Evolutionary conservation across 2,113 vertebrate species (phyloP), one percentile per base, ranked within the genome.

Genomic region (Acanthisitta chloris): DNA sequence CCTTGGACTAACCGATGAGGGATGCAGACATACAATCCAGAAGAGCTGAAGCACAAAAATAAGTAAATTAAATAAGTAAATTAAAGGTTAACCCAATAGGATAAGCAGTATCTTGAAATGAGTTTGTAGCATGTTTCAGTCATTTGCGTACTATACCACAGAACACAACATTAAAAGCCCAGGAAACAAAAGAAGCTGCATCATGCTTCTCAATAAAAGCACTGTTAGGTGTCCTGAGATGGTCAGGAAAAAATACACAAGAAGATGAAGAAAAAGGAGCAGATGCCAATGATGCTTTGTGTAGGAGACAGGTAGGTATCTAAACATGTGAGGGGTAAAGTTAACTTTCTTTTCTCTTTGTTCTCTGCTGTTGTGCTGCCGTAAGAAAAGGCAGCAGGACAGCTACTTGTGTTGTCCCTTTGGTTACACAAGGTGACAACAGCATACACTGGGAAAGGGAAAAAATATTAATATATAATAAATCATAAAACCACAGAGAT

Each of bases 241-340:
- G 18, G 17, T 81, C 11, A 54, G 12, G 12, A 38, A 29, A 52
- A 86, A 89, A 33, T 3, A 23, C 14, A n/a, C 2, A 18, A 2
- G 16, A 7, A 34, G 8, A 45, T 13, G 36, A 59, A 52, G n/a
- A n/a, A 70, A 72, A 69, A 49, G 12, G 25, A 76, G 10, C 3
- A 1, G 28, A 28, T n/a, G 15, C 1, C 7, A 59, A 29, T 0
- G 0, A 17, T 16, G 12, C 1, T 51, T 71, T 62, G 4, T 23
- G 29, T 42, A 49, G 29, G 14, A 46, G 16, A 71, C 9, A 12
- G 26, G 14, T 14, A n/a, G 12, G 14, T 52, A 23, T 29, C 8
- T 49, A 40, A 59, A 57, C 9, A 33, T 18, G 6, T 25, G 8
- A n/a, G 20, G 59, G 12, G 26, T 25, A 31, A 21, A 34, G 12